Conservation (phyloP, 53 echinoderm and acorn worm genomes). For the Astropecten irregularis region DNA sequence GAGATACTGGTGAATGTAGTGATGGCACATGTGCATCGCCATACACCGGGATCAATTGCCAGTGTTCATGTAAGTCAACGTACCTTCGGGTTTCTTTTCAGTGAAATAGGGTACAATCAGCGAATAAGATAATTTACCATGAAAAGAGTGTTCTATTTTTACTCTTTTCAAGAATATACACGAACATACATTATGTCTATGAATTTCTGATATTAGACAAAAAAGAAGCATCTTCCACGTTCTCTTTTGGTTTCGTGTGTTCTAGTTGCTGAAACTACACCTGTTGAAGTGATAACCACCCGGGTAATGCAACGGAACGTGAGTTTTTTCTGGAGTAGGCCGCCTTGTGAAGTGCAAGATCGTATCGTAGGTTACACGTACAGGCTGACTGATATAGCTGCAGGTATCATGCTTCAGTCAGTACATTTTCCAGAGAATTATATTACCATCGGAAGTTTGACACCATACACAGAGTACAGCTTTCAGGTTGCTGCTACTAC, state of each 20-base stretch:
- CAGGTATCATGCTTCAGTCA: neutral
- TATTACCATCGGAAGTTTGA: neutral
- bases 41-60: neutral
- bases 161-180: neutral
- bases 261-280: neutral
- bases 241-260: neutral
- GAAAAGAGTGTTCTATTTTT: neutral
- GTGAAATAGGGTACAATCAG: neutral
- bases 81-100: neutral
- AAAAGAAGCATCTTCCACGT: neutral
- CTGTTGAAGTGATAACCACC: neutral
- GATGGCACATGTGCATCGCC: neutral
- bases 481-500: slow-evolving; percentile 51
- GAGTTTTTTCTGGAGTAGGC: slow-evolving; percentile 25
- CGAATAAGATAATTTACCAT: neutral
- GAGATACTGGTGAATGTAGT: slow-evolving; percentile 39
- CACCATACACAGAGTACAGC: slow-evolving; percentile 56
- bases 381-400: neutral
- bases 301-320: neutral
- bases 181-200: neutral
- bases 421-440: no score
- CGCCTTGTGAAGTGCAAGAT: slow-evolving; percentile 10
- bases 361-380: slow-evolving; percentile 17
- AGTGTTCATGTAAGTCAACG: slow-evolving; percentile 26
- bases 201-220: neutral